Conservation (phyloP, 2,888 invertebrate genomes). For the Bombyx huttoni region DNA sequence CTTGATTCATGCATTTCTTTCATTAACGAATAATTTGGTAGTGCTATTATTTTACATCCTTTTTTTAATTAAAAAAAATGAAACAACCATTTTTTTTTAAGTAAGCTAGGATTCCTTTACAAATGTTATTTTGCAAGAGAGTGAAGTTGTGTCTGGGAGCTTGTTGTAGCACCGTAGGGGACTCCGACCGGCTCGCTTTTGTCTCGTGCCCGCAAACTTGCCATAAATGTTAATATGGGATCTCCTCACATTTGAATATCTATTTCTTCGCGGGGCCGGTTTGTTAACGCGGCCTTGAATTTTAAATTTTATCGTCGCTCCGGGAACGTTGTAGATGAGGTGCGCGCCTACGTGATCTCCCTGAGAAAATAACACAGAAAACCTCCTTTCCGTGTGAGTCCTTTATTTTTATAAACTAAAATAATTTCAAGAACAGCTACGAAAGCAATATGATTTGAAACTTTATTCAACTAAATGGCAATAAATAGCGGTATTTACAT, state of each 20-base stretch:
- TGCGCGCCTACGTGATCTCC: constrained; percentile 68
- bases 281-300: constrained; percentile 73
- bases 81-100: too few relatives aligned
- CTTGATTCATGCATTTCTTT: too few relatives aligned
- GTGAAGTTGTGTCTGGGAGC: not conserved
- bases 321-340: constrained; percentile 64
- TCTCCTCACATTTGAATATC: constrained; percentile 72
- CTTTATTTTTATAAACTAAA: constrained; percentile 37
- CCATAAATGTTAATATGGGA: constrained; percentile 74
- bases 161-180: constrained; percentile 27
- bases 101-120: too few relatives aligned
- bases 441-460: not conserved
- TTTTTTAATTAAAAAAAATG: too few relatives aligned
- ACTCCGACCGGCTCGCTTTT: constrained; percentile 41
- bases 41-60: too few relatives aligned
- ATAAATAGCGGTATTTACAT: too few relatives aligned
- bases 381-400: constrained; percentile 53
- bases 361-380: constrained; percentile 54
- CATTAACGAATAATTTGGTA: too few relatives aligned
- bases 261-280: constrained; percentile 71
- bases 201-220: constrained; percentile 70
- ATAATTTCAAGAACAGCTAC: constrained; percentile 15
- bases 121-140: not conserved
- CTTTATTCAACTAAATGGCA: too few relatives aligned
- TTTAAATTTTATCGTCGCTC: constrained; percentile 70